A percentile compares a stretch with the other conserved stretches of the same genome.
Conservation (phyloP, 2,113 vertebrate species). For the Petromus typicus region DNA sequence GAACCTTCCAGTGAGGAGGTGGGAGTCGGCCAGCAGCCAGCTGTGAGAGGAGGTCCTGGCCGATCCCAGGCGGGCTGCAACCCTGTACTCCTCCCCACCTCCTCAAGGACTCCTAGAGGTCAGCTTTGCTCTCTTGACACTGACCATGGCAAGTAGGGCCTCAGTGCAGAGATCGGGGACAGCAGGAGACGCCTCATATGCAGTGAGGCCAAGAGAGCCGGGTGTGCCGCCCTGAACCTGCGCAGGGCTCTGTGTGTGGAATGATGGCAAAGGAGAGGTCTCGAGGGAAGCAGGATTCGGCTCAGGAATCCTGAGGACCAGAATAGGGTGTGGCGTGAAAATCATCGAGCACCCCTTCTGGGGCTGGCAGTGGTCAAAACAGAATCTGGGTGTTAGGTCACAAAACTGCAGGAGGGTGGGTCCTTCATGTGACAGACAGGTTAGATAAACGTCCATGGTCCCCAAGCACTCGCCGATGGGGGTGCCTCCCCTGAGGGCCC, state of each 20-base stretch:
- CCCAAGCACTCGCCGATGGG: background rate
- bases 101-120: background rate
- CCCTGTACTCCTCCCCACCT: no score
- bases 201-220: background rate
- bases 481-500: background rate
- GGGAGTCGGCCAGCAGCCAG: background rate
- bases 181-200: background rate
- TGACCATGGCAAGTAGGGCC: background rate
- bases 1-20: background rate
- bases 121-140: background rate
- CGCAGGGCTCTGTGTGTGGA: fast-evolving
- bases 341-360: background rate
- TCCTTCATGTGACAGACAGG: background rate
- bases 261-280: background rate
- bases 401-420: fast-evolving
- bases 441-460: background rate
- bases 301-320: background rate
- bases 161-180: background rate
- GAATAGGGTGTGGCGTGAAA: no score
- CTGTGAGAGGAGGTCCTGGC: background rate
- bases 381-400: background rate
- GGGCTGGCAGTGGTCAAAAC: fast-evolving
- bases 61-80: no score
- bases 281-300: background rate
- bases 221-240: background rate